phyloP scores from a whole-genome alignment of 2,888 invertebrate genomes.

The Clepsis dumicolana region DNA sequence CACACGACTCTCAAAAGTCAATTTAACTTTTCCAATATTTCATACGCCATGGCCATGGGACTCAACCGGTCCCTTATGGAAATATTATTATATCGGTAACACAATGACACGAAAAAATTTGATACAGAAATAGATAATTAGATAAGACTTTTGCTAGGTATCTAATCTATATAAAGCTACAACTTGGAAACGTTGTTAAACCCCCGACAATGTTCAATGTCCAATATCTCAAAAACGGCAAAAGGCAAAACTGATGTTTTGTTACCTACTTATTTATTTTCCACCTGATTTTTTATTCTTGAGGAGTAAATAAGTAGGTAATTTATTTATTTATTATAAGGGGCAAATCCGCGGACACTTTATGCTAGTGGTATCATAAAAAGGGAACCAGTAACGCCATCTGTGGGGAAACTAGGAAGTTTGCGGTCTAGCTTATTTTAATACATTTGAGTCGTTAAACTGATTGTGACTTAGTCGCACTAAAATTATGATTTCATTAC shows the following conservation, averaged over 20 bases:
- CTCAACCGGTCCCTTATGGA: not conserved
- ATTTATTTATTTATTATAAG: no score
- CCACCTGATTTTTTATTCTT: no score
- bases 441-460: not conserved
- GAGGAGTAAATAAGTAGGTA: no score
- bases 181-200: no score
- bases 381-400: not conserved
- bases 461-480: not conserved
- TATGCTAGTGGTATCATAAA: not conserved
- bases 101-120: not conserved
- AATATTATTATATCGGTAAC: not conserved
- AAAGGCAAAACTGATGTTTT: no score
- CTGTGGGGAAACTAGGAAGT: not conserved
- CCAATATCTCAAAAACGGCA: no score
- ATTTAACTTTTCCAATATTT: conserved; percentile 10
- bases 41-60: not conserved
- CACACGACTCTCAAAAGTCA: not conserved
- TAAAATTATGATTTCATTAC: no score
- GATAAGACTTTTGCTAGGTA: no score
- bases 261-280: no score
- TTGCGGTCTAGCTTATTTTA: not conserved
- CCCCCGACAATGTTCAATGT: no score
- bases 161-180: no score
- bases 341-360: no score
- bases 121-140: not conserved